Percentiles rank a stretch among this genome's conserved stretches.
Evolutionary conservation across 2,113 vertebrate species (phyloP).

Genomic region (Oncorhynchus mykiss): DNA sequence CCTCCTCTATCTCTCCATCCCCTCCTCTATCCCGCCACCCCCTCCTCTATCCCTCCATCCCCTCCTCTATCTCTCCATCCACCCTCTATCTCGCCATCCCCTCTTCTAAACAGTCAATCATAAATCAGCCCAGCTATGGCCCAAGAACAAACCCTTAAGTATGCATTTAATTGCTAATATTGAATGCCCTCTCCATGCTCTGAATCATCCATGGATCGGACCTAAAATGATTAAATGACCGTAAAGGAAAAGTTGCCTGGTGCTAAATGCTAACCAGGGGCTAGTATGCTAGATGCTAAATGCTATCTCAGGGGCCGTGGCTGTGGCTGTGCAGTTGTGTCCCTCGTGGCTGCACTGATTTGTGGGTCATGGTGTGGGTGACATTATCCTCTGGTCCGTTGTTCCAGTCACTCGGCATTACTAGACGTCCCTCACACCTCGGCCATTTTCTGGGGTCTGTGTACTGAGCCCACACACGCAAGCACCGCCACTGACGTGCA

Average conservation of each 20-base stretch:
- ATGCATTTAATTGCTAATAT: slow-evolving; percentile 57
- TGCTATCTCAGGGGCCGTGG: slow-evolving; percentile 51
- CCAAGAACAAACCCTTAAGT: slow-evolving; percentile 49
- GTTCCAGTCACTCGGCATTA: slow-evolving; percentile 44
- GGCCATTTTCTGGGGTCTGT: slow-evolving; percentile 21
- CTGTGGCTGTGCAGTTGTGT: slow-evolving; percentile 44
- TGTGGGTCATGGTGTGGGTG: slow-evolving; percentile 61
- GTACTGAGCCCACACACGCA: neutral
- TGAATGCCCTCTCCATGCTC: slow-evolving; percentile 49
- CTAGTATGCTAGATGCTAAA: slow-evolving; percentile 51
- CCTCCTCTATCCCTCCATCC: too few relatives aligned
- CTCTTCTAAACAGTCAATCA: slow-evolving; percentile 37
- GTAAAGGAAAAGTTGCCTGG: slow-evolving; percentile 55
- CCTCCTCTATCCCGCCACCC: too few relatives aligned
- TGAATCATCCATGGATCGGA: slow-evolving; percentile 56
- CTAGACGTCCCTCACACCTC: slow-evolving; percentile 50
- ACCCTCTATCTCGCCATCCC: slow-evolving; percentile 31
- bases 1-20: too few relatives aligned
- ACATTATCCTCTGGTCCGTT: slow-evolving; percentile 53
- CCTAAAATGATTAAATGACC: slow-evolving; percentile 50
- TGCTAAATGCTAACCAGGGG: slow-evolving; percentile 64
- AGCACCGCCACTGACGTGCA: slow-evolving; percentile 12
- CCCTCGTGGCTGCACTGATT: slow-evolving; percentile 42
- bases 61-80: too few relatives aligned
- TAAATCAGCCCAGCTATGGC: slow-evolving; percentile 49